Base-by-base conservation (phyloP, 92 coral and sea anemone species). In the Epizoanthus scotinus region DNA sequence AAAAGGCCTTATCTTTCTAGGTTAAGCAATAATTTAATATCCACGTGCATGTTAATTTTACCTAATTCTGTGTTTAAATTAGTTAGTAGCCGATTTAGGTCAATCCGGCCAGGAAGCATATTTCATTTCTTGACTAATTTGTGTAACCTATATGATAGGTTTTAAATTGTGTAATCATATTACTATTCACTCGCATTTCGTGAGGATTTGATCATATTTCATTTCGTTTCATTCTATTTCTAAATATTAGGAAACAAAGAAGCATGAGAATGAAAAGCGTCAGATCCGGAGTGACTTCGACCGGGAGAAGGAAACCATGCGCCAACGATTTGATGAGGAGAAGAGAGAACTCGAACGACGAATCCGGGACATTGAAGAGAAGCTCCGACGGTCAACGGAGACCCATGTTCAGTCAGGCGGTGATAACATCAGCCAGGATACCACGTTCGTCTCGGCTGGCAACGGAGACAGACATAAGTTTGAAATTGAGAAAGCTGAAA, bases 401-500 rank as follows among this genome's bases (percentile, higher is more conserved):
- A 58, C 22, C 20, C 67, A 54, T 36, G 54, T 21, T 18, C 67
- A 74, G 78, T 72, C 78, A 63, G 78, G 78, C 31, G 78, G 78
- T 20, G 68, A 74, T 54, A 74, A 20, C 13, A 57, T 26, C 14
- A 58, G 24, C 25, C 67, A 74, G 54, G 80, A 74, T 6, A 59
- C 63, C 21, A 74, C 67, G 5, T 20, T 31, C 36, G 29, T 74
- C 42, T 8, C 54, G 17, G 10, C 19, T n/a, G 67, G 67, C 8
- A 57, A 67, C 26, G 55, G 52, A 34, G 80, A 74, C 22, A 74
- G 55, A 18, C 80, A 57, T 42, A 74, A 58, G 19, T 74, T 57
- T 74, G 80, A 74, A 47, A 74, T 74, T 67, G 80, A 74, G 55
- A 74, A 74, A 21, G 50, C 80, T 10, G 80, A 74, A n/a, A 59